Evolutionary conservation across 2,113 vertebrate species (phyloP), one percentile per base, ranked within the genome.

Genomic region (Halcyon senegalensis): DNA sequence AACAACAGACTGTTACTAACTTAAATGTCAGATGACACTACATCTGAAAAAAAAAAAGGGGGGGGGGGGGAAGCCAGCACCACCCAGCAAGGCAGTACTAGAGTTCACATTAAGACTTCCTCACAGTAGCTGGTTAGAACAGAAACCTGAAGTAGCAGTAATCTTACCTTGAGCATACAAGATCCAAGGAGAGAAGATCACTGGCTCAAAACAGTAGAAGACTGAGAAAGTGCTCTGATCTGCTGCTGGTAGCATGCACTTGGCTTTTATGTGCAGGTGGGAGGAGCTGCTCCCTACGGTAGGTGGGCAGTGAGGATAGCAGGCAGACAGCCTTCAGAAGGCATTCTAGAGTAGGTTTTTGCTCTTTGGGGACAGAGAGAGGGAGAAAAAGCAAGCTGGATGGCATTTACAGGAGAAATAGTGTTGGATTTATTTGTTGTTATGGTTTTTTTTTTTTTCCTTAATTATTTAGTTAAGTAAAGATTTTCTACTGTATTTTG

Each of bases 211-310:
- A 97, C 92, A 96, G 97, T 89, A 97, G 97, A 97, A 94, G 97
- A 96, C 97, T 97, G 98, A 96, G 97, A 98, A 97, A 97, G 98
- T 97, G 97, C 97, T 98, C 98, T 97, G 98, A 98, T 97, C 98
- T 96, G 98, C 98, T 94, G 98, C 97, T 94, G 97, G 97, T 98
- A 98, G 98, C 98, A 98, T 98, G 98, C 98, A 96, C 98, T 98
- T 98, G 98, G 99, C 98, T 99, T 99, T 99, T 99, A 99, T 99
- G 98, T 97, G 97, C 98, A 98, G 98, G 98, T 99, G 98, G 99
- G 99, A 98, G 99, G 99, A 98, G 99, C 98, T 97, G 97, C 94
- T 93, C 84, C 96, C 96, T 96, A 94, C 77, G 84, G 98, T 98
- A 99, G 99, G 98, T 98, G 99, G 98, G 98, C 96, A 97, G 96